Evolutionary conservation across 2,888 invertebrate species (phyloP), one percentile per base, ranked within the genome.

Genomic region (Microplitis manilae): DNA sequence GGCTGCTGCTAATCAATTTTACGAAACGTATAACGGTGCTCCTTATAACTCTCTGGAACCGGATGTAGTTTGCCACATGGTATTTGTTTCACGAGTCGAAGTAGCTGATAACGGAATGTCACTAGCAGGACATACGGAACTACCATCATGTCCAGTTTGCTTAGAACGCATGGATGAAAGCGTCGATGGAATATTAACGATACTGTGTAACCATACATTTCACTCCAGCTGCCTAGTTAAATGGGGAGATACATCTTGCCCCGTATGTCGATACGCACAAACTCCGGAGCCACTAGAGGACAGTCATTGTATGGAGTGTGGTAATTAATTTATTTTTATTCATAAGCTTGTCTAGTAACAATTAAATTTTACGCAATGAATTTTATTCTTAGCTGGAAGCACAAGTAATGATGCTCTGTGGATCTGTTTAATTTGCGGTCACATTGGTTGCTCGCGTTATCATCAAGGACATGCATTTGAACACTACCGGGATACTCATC

Each of bases 381-480:
- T 61, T 65, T 64, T 73, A 40, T 40, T 73, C 59, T 40, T 70
- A 86, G 87, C 83, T 82, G 84, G 85, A 79, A 88, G 86, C 5
- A 91, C 91, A 20, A 93, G 93, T 74, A 92, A 94, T 0, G 96
- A 97, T 84, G 94, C 97, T 75, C 91, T 99, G 5, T 99, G 99
- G 99, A 99, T 99, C 84, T 99, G 99, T 88, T 92, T 99, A 74
- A 97, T 99, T 80, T 99, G 99, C 89, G 99, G 99, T 0, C 96
- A 99, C 89, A 96, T 99, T 9, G 99, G 99, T 39, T 99, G 99
- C 90, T 99, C 99, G 4, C 93, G 98, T 86, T 98, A 94, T 89
- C 93, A 94, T 30, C 92, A 93, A 59, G 98, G 98, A 0, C 99
- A 99, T 90, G 99, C 99, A 0, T 97, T 97, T 68, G 96, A 96